Conservation (phyloP, 1,140 invertebrate genomes). For the Drosophila subpulchrella region DNA sequence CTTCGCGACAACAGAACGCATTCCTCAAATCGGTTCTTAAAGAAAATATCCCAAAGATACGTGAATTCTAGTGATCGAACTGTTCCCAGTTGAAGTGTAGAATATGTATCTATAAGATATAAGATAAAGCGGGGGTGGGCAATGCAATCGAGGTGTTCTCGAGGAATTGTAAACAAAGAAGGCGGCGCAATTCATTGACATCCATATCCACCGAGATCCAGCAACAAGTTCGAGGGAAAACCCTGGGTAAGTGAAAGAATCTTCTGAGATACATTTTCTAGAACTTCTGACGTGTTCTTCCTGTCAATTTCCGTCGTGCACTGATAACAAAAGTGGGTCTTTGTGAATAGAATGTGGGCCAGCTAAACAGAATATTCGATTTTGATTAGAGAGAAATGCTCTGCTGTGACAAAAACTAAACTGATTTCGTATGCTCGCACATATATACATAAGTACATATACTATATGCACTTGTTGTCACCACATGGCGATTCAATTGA, state of each 20-base stretch:
- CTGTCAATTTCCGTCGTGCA: constrained; percentile 58
- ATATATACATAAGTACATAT: not conserved
- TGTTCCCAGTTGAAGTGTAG: constrained; percentile 20
- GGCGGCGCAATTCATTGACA: constrained; percentile 14
- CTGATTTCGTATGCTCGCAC: constrained; percentile 24
- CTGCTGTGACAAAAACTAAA: constrained; percentile 24
- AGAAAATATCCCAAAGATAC: constrained; percentile 9
- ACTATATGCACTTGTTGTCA: constrained; percentile 36
- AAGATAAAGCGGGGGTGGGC: constrained; percentile 19
- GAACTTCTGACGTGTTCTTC: constrained; percentile 62
- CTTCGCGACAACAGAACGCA: constrained; percentile 5
- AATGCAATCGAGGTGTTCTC: constrained; percentile 36
- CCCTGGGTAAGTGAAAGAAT: constrained; percentile 37
- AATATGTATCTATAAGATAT: constrained; percentile 42
- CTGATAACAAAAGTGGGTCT: constrained; percentile 49
- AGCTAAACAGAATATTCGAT: constrained; percentile 57
- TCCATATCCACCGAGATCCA: constrained; percentile 1
- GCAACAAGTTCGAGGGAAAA: constrained; percentile 62
- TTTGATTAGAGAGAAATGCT: constrained; percentile 73
- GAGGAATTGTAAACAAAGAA: constrained; percentile 37
- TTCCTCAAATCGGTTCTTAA: not conserved
- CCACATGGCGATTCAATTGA: constrained; percentile 46
- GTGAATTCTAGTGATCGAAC: not conserved
- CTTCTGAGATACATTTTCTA: constrained; percentile 10
- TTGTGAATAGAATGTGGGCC: constrained; percentile 52